Evolutionary conservation across 2,797 vertebrate species (phyloP), one percentile per base, ranked within the genome.

Genomic region (Sylvia borin): DNA sequence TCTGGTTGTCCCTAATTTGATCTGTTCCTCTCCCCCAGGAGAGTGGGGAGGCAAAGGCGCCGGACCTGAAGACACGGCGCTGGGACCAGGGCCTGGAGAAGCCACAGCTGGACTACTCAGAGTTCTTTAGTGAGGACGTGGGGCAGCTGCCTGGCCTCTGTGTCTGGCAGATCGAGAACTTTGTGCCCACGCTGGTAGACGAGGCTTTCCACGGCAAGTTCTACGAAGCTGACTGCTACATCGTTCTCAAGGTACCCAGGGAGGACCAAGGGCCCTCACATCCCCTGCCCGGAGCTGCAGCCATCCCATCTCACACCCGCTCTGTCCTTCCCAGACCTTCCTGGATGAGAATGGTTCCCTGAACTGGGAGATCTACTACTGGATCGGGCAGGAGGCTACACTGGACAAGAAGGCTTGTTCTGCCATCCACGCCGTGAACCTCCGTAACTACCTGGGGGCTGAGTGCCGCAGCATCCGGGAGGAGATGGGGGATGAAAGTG

Each of bases 401-500:
- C 97, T 99, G 15, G 99, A 99, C 97, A 99, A 99, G 98, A 99
- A 99, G 95, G 99, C 99, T 0, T 98, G 99, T 68, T 97, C 99
- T 0, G 99, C 99, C 96, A 99, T 99, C 96, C 99, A 99, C 0
- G 98, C 99, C 0, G 99, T 99, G 97, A 99, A 99, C 97, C 98
- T 99, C 74, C 97, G 99, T 18, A 99, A 99, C 95, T 99, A 98
- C 96, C 98, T 99, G 40, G 99, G 99, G 1, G 99, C 99, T 0
- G 99, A 99, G 96, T 98, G 99, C 95, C 98, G 99, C 86, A 99
- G 98, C 1, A 98, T 99, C 62, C 98, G 99, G 29, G 99, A 99
- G 87, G 99, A 99, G 98, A 99, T 99, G 99, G 99, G 99, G 5
- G 99, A 99, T 0, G 99, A 99, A 97, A 99, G 99, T 1, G 99